These are phyloP conservation scores for Eupithecia pulchellata DNA, from an alignment of 2,888 invertebrate species.

Conservation along the genomic window DNA sequence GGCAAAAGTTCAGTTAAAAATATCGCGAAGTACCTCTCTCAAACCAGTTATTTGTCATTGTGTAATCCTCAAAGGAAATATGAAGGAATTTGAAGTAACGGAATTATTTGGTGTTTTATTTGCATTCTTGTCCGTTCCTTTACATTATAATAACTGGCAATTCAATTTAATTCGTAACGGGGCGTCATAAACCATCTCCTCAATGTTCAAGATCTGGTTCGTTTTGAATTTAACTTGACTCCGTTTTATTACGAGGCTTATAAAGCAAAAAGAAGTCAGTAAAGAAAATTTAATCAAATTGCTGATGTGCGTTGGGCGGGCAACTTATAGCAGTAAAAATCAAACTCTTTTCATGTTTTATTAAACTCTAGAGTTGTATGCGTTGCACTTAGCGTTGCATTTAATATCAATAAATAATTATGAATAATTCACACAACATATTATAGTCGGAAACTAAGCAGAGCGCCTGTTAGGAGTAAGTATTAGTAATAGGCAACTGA, in stretches of 20 bases:
- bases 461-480: no score
- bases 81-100: background rate
- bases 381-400: no score
- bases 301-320: slow-evolving; percentile 9
- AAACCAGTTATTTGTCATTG: background rate
- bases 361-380: no score
- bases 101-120: slow-evolving; percentile 4
- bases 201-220: slow-evolving; percentile 24
- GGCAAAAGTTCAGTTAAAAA: background rate
- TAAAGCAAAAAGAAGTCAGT: slow-evolving; percentile 36
- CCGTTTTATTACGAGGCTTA: background rate
- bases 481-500: no score
- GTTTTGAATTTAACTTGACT: background rate
- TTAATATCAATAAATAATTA: no score
- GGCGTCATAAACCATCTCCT: slow-evolving; percentile 18
- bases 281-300: slow-evolving; percentile 16
- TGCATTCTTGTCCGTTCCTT: slow-evolving; percentile 6
- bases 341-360: background rate
- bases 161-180: slow-evolving; percentile 4
- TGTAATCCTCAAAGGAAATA: background rate
- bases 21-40: background rate
- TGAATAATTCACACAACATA: no score
- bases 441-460: no score
- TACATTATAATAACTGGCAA: background rate
- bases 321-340: background rate